Base-by-base conservation (phyloP, 2,888 invertebrate species). In the Oxystoma pomonae region DNA sequence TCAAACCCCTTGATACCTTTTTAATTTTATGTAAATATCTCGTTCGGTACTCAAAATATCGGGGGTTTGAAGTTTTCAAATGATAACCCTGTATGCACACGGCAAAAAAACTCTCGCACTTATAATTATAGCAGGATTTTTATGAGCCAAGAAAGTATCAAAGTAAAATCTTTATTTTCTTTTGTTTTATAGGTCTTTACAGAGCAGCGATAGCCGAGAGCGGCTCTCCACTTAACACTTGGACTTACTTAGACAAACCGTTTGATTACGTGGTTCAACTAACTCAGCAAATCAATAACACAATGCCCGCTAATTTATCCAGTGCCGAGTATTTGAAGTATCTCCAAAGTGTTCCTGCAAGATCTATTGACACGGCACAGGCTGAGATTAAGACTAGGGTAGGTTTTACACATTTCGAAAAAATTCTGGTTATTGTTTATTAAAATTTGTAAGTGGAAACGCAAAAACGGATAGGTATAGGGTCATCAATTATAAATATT, bases 151-250 rank as follows among this genome's bases (percentile, higher is more conserved):
- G n/a, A n/a, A n/a, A n/a, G n/a, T n/a, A n/a, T n/a, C n/a, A n/a
- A 7, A 7, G 35, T 35, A 35, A 35, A 12, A 35, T 35, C 3
- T 35, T 35, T 7, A 35, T 35, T 35, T 35, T 35, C 12, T 35
- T 35, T 3, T 35, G 35, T 35, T 12, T 35, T 35, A 7, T 22
- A 71, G 72, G 69, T 57, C 58, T 71, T 16, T 70, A 67, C 51
- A 66, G 69, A 52, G 70, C 64, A 19, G 72, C 70, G 1, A 71
- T 74, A 51, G 59, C 68, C 1, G 65, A 69, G 63, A 73, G 73
- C 62, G 74, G 72, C 1, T 69, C 71, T 0, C 61, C 67, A n/a
- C 35, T 73, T 18, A 63, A 63, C 22, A 66, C 70, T 7, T 73
- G 72, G 72, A 65, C 68, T 2, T 68, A 65, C 52, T 72, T 73